Base-by-base conservation (phyloP, 1,140 invertebrate species). In the Propsilocerus akamusi region DNA sequence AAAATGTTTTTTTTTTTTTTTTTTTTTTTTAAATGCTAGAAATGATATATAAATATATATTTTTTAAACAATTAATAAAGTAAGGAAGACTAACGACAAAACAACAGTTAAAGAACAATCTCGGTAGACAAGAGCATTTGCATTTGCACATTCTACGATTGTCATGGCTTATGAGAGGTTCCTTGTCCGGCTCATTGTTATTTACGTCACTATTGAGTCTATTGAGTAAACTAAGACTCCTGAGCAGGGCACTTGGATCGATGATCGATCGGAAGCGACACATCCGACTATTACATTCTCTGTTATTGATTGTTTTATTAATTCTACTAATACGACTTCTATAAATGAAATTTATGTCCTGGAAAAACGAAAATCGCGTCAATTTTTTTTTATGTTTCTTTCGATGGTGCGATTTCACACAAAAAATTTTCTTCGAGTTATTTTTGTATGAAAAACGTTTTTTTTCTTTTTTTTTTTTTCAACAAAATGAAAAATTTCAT, bases 351-450 rank as follows among this genome's bases (percentile, higher is more conserved):
- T 41, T 17, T 41, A 41, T 3, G 11, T 41, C 17, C 34, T 41
- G 34, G 17, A 20, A 41, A 17, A 41, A 17, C 17, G n/a, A n/a
- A n/a, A n/a, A n/a, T n/a, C n/a, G n/a, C n/a, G n/a, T n/a, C n/a
- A 41, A 41, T 20, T 30, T 30, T 41, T 41, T 37, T 41, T 41
- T 41, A 41, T 41, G 17, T 41, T 41, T 41, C 34, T 41, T 41
- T 41, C 22, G 17, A 8, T 20, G 10, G 4, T 41, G 7, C 2
- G 28, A 30, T n/a, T 30, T 3, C n/a, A 3, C 2, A 7, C 28
- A n/a, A 30, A 11, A 2, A 8, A 2, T 30, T 30, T 30, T 3
- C 28, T 8, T 30, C 28, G 28, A 30, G 10, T 30, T n/a, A 30
- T 30, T n/a, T n/a, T n/a, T n/a, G n/a, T n/a, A 30, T 20, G 34